These are phyloP conservation scores for Ennomos erosarius DNA, from an alignment of 2,888 invertebrate genomes.

Conservation along the genomic window DNA sequence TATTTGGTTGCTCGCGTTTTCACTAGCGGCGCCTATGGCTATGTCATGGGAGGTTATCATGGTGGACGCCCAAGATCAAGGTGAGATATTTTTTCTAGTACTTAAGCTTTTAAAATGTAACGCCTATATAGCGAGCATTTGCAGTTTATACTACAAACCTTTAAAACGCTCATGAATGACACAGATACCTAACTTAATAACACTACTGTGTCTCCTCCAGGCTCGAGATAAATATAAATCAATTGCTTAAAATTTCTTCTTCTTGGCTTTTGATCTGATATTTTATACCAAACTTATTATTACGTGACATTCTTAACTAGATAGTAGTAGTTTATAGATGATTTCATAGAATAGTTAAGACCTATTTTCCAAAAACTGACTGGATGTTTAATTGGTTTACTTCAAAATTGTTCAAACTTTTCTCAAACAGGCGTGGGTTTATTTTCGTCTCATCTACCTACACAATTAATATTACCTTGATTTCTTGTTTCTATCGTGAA, in stretches of 20 bases:
- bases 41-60: slow-evolving; percentile 85
- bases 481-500: background rate
- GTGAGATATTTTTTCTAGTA: slow-evolving; percentile 48
- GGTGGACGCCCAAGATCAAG: slow-evolving; percentile 74
- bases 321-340: too few relatives aligned
- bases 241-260: too few relatives aligned
- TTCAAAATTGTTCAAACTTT: background rate
- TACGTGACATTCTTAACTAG: too few relatives aligned
- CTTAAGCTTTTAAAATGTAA: background rate
- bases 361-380: slow-evolving; percentile 7
- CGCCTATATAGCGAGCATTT: background rate
- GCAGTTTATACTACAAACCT: too few relatives aligned
- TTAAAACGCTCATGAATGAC: too few relatives aligned
- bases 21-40: slow-evolving; percentile 89
- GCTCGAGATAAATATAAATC: too few relatives aligned
- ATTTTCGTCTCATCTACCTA: slow-evolving; percentile 13
- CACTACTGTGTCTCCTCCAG: too few relatives aligned
- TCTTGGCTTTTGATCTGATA: too few relatives aligned
- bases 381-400: too few relatives aligned
- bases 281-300: too few relatives aligned
- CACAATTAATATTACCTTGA: background rate
- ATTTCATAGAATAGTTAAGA: background rate
- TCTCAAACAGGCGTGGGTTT: slow-evolving; percentile 12
- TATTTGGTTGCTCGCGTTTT: slow-evolving; percentile 90
- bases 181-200: too few relatives aligned